Evolutionary conservation across 2,888 invertebrate genomes (phyloP).

Genomic region (Lasioglossum lativentre): DNA sequence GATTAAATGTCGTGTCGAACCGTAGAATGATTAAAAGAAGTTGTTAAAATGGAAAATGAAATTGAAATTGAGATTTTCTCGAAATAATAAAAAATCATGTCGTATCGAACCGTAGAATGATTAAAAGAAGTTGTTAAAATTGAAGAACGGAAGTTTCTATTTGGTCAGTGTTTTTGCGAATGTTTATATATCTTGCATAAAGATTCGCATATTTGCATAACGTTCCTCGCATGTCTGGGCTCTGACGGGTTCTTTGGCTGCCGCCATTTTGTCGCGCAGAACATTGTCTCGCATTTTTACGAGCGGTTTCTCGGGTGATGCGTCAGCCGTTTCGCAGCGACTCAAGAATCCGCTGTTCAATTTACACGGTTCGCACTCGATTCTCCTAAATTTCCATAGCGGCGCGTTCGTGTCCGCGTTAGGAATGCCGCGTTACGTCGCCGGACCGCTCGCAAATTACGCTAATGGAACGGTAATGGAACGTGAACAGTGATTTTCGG

Average conservation of each 20-base stretch:
- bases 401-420: background rate
- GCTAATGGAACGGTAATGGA: conserved; percentile 60
- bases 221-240: no score
- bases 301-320: background rate
- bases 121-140: no score
- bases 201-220: background rate
- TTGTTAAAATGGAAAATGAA: no score
- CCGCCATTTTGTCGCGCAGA: background rate
- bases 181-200: background rate
- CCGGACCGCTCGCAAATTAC: conserved; percentile 37
- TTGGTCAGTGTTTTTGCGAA: background rate
- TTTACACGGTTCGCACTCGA: conserved; percentile 4
- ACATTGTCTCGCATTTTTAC: conserved; percentile 19
- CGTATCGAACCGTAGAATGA: no score
- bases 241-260: background rate
- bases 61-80: no score
- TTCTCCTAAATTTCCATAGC: background rate
- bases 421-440: conserved; percentile 29
- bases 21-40: no score
- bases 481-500: conserved; percentile 49
- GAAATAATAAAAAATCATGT: no score
- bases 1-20: background rate
- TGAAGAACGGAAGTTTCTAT: background rate
- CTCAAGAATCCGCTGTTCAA: background rate
- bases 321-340: background rate